Evolutionary conservation across 2,888 invertebrate genomes (phyloP).

Genomic region (Pediacus dermestoides): DNA sequence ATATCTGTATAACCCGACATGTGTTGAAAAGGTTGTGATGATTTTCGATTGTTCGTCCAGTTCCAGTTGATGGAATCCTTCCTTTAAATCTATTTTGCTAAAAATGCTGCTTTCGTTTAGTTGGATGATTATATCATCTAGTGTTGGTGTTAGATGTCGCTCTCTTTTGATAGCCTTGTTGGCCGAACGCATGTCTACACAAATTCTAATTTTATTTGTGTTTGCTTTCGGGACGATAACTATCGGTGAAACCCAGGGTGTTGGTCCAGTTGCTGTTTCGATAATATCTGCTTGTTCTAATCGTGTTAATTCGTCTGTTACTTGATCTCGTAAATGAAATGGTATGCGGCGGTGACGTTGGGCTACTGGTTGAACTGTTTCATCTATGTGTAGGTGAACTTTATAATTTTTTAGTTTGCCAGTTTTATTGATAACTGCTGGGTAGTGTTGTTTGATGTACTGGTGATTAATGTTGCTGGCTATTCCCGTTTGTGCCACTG

Average conservation of each 20-base stretch:
- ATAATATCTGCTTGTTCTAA: slow-evolving; percentile 12
- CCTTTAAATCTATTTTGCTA: slow-evolving; percentile 20
- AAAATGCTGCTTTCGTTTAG: slow-evolving; percentile 18
- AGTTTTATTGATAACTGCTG: slow-evolving; percentile 11
- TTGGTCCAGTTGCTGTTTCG: slow-evolving; percentile 8
- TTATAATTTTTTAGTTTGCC: slow-evolving; percentile 26
- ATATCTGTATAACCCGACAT: slow-evolving; percentile 38
- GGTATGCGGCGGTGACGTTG: slow-evolving; percentile 18
- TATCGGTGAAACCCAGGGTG: slow-evolving; percentile 18
- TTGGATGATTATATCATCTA: slow-evolving; percentile 13
- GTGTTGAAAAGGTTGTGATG: slow-evolving; percentile 42
- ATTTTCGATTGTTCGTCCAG: slow-evolving; percentile 31
- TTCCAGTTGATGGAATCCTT: slow-evolving; percentile 42
- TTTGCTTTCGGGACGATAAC: slow-evolving; percentile 13
- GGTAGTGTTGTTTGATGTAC: slow-evolving; percentile 8
- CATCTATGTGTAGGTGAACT: slow-evolving; percentile 18
- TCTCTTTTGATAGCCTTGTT: slow-evolving; percentile 16
- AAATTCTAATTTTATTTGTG: slow-evolving; percentile 15
- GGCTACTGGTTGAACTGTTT: slow-evolving; percentile 12
- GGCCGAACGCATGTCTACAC: slow-evolving; percentile 17
- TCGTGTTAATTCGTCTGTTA: slow-evolving; percentile 8
- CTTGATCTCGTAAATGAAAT: slow-evolving; percentile 13
- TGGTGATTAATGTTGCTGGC: background rate
- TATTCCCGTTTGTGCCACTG: background rate
- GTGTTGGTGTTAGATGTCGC: slow-evolving; percentile 18